Evolutionary conservation across 37 sponge, comb jelly and placozoan species (phyloP).

Genomic region (Ephydatia muelleri): DNA sequence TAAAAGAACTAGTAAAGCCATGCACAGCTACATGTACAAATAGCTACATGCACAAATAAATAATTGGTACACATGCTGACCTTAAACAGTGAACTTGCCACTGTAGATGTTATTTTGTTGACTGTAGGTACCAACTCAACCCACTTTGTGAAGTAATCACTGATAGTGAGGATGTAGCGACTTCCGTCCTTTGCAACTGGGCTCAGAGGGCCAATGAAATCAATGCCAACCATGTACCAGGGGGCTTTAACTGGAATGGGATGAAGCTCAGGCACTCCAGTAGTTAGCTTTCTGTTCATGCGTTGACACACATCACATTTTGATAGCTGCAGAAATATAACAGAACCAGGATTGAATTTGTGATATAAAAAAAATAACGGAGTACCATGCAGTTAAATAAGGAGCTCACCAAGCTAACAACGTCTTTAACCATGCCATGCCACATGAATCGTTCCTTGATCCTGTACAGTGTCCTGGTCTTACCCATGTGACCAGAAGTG

Average conservation of each 20-base stretch:
- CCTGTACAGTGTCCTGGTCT: no score
- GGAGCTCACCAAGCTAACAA: no score
- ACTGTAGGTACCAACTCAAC: slow-evolving; percentile 50
- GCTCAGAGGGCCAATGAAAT: slow-evolving; percentile 60
- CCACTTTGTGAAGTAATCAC: slow-evolving; percentile 81
- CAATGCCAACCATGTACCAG: slow-evolving; percentile 72
- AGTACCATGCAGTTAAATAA: no score
- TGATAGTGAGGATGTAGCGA: slow-evolving; percentile 59
- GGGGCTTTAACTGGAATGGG: slow-evolving; percentile 56
- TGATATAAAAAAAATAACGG: no score
- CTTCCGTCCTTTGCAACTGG: slow-evolving; percentile 27
- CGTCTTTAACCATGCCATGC: no score
- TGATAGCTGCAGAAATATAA: slow-evolving; percentile 23
- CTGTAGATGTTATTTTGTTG: slow-evolving; percentile 38
- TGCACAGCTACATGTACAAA: no score
- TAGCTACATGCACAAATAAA: no score
- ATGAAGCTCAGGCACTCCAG: slow-evolving; percentile 45
- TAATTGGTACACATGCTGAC: slow-evolving; percentile 13
- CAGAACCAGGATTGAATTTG: neutral
- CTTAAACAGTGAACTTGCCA: slow-evolving; percentile 62
- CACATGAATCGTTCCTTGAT: no score
- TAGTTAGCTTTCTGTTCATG: slow-evolving; percentile 55
- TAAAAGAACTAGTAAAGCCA: no score
- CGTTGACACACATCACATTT: slow-evolving; percentile 69
- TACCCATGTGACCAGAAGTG: no score